Conservation (phyloP, 2,797 vertebrate species). For the Catharus ustulatus region DNA sequence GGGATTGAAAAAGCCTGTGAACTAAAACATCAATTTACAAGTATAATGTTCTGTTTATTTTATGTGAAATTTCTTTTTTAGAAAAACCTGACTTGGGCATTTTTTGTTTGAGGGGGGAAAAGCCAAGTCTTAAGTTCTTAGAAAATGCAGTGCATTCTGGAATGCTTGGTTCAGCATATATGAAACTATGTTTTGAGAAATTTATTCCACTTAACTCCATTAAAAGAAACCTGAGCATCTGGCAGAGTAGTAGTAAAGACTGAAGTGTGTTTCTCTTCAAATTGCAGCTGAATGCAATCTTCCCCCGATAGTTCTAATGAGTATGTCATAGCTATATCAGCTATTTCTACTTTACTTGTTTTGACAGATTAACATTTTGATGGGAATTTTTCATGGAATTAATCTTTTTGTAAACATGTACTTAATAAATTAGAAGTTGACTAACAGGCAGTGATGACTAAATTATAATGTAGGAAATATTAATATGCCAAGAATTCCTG, state of each 20-base stretch:
- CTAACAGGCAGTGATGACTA: conserved; percentile 27
- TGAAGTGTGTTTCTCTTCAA: conserved; percentile 48
- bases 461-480: conserved; percentile 29
- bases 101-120: not conserved
- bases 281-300: conserved; percentile 60
- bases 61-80: not conserved
- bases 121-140: not conserved
- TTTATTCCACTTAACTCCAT: conserved; percentile 41
- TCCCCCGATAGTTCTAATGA: conserved; percentile 31
- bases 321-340: not conserved
- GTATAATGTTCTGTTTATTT: not conserved
- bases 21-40: not conserved
- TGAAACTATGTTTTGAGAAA: conserved; percentile 37
- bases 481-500: not conserved
- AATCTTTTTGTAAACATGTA: conserved; percentile 14
- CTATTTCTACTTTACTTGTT: conserved; percentile 4
- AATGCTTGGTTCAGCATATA: not conserved
- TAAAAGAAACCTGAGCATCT: conserved; percentile 56
- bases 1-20: not conserved
- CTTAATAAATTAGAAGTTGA: conserved; percentile 44
- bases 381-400: not conserved
- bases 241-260: conserved; percentile 2
- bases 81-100: not conserved
- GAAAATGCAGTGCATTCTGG: not conserved
- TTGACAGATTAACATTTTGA: conserved; percentile 42